These are phyloP conservation scores for Eumaeus atala DNA, from an alignment of 1,140 invertebrate genomes.

Conservation along the genomic window DNA sequence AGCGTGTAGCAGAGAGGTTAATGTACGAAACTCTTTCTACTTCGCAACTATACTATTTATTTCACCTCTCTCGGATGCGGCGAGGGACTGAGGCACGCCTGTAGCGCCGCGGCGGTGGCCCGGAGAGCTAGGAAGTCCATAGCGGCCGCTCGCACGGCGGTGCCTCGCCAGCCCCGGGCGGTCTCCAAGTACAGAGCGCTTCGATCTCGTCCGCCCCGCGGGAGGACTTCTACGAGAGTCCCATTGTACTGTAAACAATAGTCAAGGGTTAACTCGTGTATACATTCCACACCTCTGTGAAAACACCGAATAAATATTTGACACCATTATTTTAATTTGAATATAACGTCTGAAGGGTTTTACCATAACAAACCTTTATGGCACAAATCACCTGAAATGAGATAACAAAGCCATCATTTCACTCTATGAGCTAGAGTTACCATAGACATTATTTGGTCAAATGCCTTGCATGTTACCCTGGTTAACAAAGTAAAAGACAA, in stretches of 20 bases:
- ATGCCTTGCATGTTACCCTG: not conserved
- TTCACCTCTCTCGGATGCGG: constrained; percentile 83
- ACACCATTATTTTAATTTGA: too few relatives aligned
- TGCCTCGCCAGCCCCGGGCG: constrained; percentile 82
- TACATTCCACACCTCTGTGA: too few relatives aligned
- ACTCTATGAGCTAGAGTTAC: too few relatives aligned
- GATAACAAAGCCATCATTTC: too few relatives aligned
- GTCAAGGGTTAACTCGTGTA: too few relatives aligned
- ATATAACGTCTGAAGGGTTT: too few relatives aligned
- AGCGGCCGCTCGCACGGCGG: constrained; percentile 84
- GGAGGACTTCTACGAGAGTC: constrained; percentile 78
- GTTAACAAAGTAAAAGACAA: constrained; percentile 13
- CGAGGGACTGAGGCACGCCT: constrained; percentile 84
- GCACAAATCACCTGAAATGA: too few relatives aligned
- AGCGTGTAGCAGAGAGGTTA: constrained; percentile 17
- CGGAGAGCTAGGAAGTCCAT: constrained; percentile 79
- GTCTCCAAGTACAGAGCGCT: constrained; percentile 82
- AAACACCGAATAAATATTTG: too few relatives aligned
- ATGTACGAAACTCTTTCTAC: too few relatives aligned
- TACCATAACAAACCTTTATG: too few relatives aligned
- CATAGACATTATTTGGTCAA: too few relatives aligned
- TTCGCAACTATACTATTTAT: too few relatives aligned
- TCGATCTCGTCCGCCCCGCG: constrained; percentile 67
- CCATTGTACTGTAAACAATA: constrained; percentile 74
- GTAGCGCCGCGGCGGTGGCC: constrained; percentile 76